These are phyloP conservation scores for Pediacus dermestoides DNA, from an alignment of 2,888 invertebrate species.

Conservation along the genomic window DNA sequence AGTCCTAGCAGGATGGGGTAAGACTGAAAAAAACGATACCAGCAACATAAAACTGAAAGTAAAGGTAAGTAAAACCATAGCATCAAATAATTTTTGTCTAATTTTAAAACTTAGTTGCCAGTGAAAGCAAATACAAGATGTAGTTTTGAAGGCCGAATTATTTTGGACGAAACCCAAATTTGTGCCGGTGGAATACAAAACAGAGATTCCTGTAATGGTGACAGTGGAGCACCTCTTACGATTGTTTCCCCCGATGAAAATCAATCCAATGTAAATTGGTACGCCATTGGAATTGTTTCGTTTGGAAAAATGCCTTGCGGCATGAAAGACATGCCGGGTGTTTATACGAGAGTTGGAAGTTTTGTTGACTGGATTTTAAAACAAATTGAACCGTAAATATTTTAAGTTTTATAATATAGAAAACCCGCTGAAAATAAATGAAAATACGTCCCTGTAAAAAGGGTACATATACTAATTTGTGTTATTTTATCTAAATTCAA, in stretches of 20 bases:
- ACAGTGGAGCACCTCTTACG: slow-evolving; percentile 64
- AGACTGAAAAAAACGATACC: not conserved
- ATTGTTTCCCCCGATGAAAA: slow-evolving; percentile 41
- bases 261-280: slow-evolving; percentile 46
- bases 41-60: slow-evolving; percentile 2
- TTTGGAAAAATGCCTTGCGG: slow-evolving; percentile 50
- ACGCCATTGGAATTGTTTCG: slow-evolving; percentile 55
- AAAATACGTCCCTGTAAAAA: no score
- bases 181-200: slow-evolving; percentile 10
- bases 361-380: slow-evolving; percentile 64
- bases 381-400: slow-evolving; percentile 43
- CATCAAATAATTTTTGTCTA: not conserved
- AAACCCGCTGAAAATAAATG: no score
- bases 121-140: no score
- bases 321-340: slow-evolving; percentile 60
- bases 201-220: slow-evolving; percentile 63
- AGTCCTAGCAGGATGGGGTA: slow-evolving; percentile 2
- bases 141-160: no score
- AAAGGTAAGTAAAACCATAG: not conserved
- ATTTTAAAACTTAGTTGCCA: no score
- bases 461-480: no score
- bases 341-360: slow-evolving; percentile 62
- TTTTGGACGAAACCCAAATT: not conserved
- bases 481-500: no score
- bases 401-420: no score